phyloP scores from a whole-genome alignment of 2,113 vertebrate species.

The Prionailurus bengalensis region DNA sequence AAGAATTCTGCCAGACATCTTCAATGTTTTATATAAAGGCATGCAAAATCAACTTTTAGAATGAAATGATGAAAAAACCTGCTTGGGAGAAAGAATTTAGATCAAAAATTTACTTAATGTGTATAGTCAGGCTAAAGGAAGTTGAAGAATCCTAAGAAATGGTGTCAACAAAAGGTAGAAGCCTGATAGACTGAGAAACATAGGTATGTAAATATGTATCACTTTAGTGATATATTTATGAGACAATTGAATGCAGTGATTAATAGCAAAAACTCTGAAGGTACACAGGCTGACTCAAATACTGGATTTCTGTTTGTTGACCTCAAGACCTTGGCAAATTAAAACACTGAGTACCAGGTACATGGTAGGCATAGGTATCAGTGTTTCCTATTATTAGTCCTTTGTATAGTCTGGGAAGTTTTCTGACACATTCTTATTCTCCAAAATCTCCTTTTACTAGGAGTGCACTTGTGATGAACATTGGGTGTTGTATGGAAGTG shows the following conservation, averaged over 20 bases:
- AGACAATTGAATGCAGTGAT: background rate
- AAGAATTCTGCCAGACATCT: conserved; percentile 35
- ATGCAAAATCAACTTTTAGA: conserved; percentile 48
- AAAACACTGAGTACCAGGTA: background rate
- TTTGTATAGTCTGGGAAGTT: background rate
- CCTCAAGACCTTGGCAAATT: background rate
- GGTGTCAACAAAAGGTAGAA: background rate
- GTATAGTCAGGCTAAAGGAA: background rate
- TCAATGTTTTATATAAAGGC: background rate
- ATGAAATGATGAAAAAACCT: background rate
- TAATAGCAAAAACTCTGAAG: background rate
- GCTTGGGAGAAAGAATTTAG: conserved; percentile 10
- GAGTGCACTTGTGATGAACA: background rate
- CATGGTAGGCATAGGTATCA: background rate
- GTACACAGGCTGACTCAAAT: background rate
- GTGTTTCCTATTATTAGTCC: background rate
- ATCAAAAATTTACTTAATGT: background rate
- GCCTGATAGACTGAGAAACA: background rate
- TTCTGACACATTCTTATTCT: conserved; percentile 13
- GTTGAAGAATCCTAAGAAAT: background rate
- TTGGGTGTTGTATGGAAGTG: background rate
- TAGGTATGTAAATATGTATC: background rate
- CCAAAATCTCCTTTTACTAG: background rate
- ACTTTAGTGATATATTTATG: background rate
- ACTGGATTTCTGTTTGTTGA: background rate